phyloP scores from a whole-genome alignment of 2,888 invertebrate species.

The Phaonia tiefii region DNA sequence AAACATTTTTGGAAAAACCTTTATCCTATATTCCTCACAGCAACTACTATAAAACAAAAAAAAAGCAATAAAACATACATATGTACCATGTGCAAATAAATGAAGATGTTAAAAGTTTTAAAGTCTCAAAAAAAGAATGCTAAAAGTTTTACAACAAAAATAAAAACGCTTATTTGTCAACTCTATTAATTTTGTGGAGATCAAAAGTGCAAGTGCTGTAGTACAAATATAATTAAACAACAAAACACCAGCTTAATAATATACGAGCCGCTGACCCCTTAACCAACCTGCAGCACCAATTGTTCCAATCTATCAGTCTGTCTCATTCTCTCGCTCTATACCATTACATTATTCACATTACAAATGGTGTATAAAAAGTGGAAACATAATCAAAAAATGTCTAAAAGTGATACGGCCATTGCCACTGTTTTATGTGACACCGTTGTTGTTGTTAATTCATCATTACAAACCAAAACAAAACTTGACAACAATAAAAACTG shows the following conservation, averaged over 20 bases:
- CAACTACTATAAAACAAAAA: constrained; percentile 18
- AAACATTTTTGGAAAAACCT: too few species aligned
- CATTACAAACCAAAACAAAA: constrained; percentile 23
- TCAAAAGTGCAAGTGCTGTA: constrained; percentile 53
- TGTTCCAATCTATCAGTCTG: not conserved
- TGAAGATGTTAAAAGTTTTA: too few species aligned
- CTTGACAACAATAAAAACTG: constrained; percentile 23
- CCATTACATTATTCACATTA: not conserved
- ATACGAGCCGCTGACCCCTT: constrained; percentile 1
- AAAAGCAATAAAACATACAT: not conserved
- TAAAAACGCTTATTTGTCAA: too few species aligned
- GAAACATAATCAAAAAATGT: constrained; percentile 65
- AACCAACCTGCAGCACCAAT: too few species aligned
- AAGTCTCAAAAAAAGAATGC: not conserved
- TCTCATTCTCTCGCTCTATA: not conserved
- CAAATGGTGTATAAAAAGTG: constrained; percentile 32
- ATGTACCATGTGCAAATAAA: not conserved
- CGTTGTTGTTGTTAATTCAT: constrained; percentile 17
- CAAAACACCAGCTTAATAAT: constrained; percentile 12
- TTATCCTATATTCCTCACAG: too few species aligned
- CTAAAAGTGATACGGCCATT: constrained; percentile 69
- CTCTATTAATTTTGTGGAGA: constrained; percentile 5
- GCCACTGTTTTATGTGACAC: constrained; percentile 43
- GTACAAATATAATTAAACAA: constrained; percentile 49
- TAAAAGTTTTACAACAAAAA: not conserved